These are phyloP conservation scores for Aulostomus chinensis DNA, from an alignment of 2,797 vertebrate species.

Conservation along the genomic window DNA sequence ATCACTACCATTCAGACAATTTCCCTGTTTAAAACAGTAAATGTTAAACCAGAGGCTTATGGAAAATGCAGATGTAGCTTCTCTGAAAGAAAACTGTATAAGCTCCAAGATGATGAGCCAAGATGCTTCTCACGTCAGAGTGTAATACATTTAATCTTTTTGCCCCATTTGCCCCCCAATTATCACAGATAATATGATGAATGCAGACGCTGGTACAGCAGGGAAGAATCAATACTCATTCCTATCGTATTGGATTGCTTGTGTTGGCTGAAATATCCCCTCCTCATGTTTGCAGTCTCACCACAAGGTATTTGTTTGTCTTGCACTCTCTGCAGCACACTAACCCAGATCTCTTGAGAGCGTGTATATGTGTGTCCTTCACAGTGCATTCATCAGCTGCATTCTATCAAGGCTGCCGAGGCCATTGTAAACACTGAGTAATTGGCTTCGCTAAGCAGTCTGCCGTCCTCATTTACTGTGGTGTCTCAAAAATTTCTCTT, in stretches of 20 bases:
- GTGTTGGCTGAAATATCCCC: conserved; percentile 1
- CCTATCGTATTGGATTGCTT: conserved; percentile 10
- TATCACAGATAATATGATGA: conserved; percentile 36
- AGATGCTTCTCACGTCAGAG: conserved; percentile 23
- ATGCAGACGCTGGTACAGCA: conserved; percentile 12
- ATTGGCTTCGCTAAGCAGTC: conserved; percentile 27
- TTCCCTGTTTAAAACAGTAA: conserved; percentile 15
- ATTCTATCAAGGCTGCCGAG: conserved; percentile 25
- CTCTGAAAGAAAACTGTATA: conserved; percentile 16
- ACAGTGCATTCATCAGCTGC: conserved; percentile 26
- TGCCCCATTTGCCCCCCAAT: conserved; percentile 4
- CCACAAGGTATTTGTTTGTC: conserved; percentile 44
- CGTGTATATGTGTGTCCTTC: conserved; percentile 26
- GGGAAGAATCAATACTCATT: conserved; percentile 31
- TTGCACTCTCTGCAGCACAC: conserved; percentile 21
- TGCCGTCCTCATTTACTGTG: conserved; percentile 34
- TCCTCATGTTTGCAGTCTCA: conserved; percentile 19
- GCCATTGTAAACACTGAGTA: conserved; percentile 46
- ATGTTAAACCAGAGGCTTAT: conserved; percentile 5
- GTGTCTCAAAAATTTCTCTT: background rate
- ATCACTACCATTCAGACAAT: conserved; percentile 19
- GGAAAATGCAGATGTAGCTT: conserved; percentile 22
- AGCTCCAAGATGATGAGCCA: conserved; percentile 24
- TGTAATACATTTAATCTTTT: conserved; percentile 11
- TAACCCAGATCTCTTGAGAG: conserved; percentile 37